These are phyloP conservation scores for Callaeas wilsoni DNA, from an alignment of 2,113 vertebrate genomes.

Conservation along the genomic window DNA sequence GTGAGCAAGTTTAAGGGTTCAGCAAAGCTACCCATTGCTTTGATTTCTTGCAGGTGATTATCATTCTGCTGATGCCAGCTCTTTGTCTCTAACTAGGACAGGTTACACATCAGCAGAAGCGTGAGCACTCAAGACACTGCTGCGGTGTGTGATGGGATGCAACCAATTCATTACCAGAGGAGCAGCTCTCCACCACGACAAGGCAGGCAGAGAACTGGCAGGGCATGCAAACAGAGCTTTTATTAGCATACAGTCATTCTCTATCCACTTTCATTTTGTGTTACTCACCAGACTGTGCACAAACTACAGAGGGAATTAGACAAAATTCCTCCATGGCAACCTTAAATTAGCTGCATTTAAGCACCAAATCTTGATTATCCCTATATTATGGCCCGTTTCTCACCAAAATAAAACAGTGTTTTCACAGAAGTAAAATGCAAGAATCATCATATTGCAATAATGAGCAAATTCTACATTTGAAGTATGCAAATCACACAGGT, in stretches of 20 bases:
- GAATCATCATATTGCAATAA: not conserved
- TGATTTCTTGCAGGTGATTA: not conserved
- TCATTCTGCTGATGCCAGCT: not conserved
- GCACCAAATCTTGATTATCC: not conserved
- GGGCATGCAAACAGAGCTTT: not conserved
- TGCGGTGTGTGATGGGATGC: not conserved
- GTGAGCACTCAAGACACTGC: not conserved
- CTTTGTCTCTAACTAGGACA: not conserved
- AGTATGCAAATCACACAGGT: not conserved
- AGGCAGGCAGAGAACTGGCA: not conserved
- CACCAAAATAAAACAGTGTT: not conserved
- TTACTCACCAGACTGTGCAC: not conserved
- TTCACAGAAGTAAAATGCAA: not conserved
- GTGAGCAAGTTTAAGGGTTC: not conserved
- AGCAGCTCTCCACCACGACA: not conserved
- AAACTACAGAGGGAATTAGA: not conserved
- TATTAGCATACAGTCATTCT: not conserved
- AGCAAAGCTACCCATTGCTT: not conserved
- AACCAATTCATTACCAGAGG: not conserved
- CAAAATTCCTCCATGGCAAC: accelerated
- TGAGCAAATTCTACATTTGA: not conserved
- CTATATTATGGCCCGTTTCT: not conserved
- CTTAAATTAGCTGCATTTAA: not conserved
- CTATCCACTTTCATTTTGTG: not conserved
- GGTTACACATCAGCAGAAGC: not conserved